Percentiles rank a stretch among this genome's conserved stretches.
phyloP scores from a whole-genome alignment of 2,797 vertebrate species.

The Syngnathus acus region DNA sequence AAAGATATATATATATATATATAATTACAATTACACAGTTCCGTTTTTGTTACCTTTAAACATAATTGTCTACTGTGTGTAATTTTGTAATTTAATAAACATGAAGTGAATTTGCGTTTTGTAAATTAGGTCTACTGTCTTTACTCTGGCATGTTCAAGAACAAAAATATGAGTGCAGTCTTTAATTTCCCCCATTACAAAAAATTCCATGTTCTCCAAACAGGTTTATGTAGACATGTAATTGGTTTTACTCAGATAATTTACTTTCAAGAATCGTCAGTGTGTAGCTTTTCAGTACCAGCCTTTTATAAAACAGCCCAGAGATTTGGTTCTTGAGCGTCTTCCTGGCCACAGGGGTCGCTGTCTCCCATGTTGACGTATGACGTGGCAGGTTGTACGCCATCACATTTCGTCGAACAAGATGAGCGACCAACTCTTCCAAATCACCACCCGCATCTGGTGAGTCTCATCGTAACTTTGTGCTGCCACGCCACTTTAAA shows the following conservation, averaged over 20 bases:
- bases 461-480: constrained; percentile 40
- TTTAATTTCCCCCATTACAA: too few relatives aligned
- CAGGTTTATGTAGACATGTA: too few relatives aligned
- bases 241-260: too few relatives aligned
- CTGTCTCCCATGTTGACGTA: constrained; percentile 8
- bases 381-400: constrained; percentile 58
- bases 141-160: not conserved
- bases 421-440: constrained; percentile 24
- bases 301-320: too few relatives aligned
- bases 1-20: not conserved
- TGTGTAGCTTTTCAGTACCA: too few relatives aligned
- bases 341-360: constrained; percentile 45
- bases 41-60: not conserved
- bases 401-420: constrained; percentile 60
- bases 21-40: not conserved
- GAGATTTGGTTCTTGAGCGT: not conserved
- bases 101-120: not conserved
- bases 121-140: not conserved
- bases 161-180: too few relatives aligned
- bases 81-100: constrained; percentile 5
- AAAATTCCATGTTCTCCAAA: too few relatives aligned
- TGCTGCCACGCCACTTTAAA: not conserved
- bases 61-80: not conserved
- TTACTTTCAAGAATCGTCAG: too few relatives aligned
- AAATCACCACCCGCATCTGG: constrained; percentile 11